Evolutionary conservation across 2,797 vertebrate genomes (phyloP), one percentile per base, ranked within the genome.

Genomic region (Enoplosus armatus): DNA sequence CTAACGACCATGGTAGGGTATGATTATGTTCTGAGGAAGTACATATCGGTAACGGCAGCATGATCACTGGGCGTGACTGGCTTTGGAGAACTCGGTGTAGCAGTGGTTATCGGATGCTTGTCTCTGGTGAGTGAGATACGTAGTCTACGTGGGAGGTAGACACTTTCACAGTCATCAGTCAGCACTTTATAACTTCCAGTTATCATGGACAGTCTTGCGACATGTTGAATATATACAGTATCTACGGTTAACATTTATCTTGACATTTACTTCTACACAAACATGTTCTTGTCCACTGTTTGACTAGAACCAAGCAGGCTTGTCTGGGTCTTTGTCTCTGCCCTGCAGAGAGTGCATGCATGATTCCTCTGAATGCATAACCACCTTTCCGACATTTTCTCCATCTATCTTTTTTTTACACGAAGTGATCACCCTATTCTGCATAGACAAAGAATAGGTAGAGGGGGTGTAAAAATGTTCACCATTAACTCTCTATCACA

Each of bases 401-500:
- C 37, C 50, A 51, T 24, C 24, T 64, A 20, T 63, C 41, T 71
- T 55, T 54, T 31, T 39, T 63, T 33, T 59, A 61, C 11, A 27
- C 55, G 0, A 75, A 78, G 58, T 65, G 51, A 79, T 80, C 16
- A 12, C 37, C 61, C 56, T 76, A 62, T 72, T 88, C 69, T 63
- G 33, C 66, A 3, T 3, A 63, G 50, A 85, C 31, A 37, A 37
- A 27, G n/a, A 84, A 10, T 55, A 66, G 59, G 51, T 26, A 73
- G 43, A 54, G 3, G 33, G 74, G 69, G 56, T 56, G 83, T 76
- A 14, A 61, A 84, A 90, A 88, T 89, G 85, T 90, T 93, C 84
- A 90, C 85, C 77, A 66, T 84, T 89, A 76, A 87, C 90, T 81
- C 83, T 88, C 90, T 86, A 85, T 89, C 81, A 75, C 86, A 79